These are phyloP conservation scores for Engystomops pustulosus DNA, from an alignment of 2,113 vertebrate genomes.

Conservation along the genomic window DNA sequence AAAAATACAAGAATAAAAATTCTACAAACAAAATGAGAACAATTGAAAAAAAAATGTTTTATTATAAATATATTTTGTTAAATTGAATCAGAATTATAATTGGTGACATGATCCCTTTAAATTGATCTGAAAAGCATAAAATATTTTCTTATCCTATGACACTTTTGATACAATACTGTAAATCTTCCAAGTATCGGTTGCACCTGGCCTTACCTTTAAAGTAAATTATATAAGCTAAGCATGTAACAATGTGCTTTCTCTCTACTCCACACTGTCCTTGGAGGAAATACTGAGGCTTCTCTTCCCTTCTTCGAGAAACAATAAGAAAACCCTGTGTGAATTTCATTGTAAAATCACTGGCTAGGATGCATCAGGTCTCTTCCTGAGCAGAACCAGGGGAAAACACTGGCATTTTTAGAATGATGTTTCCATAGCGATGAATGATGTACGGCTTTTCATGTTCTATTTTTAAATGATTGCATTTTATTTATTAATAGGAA, in stretches of 20 bases:
- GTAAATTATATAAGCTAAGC: background rate
- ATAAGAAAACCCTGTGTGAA: slow-evolving; percentile 1
- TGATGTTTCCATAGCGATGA: slow-evolving; percentile 51
- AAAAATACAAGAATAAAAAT: too few relatives aligned
- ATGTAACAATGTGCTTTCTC: background rate
- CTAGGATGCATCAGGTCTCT: slow-evolving; percentile 11
- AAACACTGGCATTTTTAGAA: slow-evolving; percentile 29
- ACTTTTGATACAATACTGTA: background rate
- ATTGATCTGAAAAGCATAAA: background rate
- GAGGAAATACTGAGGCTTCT: background rate
- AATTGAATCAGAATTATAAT: too few relatives aligned
- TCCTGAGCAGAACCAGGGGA: background rate
- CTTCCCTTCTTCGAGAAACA: slow-evolving; percentile 1
- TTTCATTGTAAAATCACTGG: slow-evolving; percentile 20
- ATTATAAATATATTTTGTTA: too few relatives aligned
- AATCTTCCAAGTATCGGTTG: background rate
- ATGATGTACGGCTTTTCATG: slow-evolving; percentile 30
- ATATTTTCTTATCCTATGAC: background rate
- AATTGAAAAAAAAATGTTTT: too few relatives aligned
- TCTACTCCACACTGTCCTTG: background rate
- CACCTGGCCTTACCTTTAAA: background rate
- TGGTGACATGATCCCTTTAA: too few relatives aligned
- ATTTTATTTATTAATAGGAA: slow-evolving; percentile 52
- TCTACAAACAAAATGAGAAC: too few relatives aligned
- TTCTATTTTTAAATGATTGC: slow-evolving; percentile 51